Evolutionary conservation across 2,888 invertebrate genomes (phyloP).

Genomic region (Dexiosoma caninum): DNA sequence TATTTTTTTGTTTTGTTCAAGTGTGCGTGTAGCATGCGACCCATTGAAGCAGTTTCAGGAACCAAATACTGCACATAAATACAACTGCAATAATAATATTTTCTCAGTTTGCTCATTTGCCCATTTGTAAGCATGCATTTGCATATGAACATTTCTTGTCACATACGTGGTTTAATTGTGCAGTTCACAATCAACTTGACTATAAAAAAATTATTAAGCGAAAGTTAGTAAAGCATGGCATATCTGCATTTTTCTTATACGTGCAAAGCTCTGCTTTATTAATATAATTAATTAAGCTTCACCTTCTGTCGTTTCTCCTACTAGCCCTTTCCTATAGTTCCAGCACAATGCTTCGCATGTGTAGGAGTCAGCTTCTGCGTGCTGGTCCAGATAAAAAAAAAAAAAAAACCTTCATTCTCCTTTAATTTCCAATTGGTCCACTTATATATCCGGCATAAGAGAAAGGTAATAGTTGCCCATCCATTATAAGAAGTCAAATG

Average conservation of each 20-base stretch:
- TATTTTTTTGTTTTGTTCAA: constrained; percentile 4
- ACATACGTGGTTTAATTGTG: background rate
- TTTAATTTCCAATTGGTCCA: background rate
- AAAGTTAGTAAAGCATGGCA: too few species aligned
- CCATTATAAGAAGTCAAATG: constrained; percentile 49
- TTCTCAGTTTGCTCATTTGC: background rate
- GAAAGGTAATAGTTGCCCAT: constrained; percentile 34
- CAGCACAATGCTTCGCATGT: too few species aligned
- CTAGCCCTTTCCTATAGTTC: too few species aligned
- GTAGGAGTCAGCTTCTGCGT: too few species aligned
- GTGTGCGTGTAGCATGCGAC: constrained; percentile 56
- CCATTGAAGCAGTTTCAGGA: background rate
- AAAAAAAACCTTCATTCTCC: background rate
- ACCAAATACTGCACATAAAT: background rate
- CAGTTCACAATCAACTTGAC: background rate
- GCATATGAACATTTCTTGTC: background rate
- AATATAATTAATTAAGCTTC: too few species aligned
- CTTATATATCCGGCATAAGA: background rate
- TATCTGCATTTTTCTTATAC: too few species aligned
- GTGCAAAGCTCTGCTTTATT: too few species aligned
- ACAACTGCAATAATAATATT: background rate
- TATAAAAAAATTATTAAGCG: too few species aligned
- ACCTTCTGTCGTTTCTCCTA: too few species aligned
- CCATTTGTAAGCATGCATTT: background rate
- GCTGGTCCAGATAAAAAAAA: too few species aligned